Percentiles rank a stretch among this genome's conserved stretches.
phyloP scores from a whole-genome alignment of 2,888 invertebrate species.

The Coenonympha arcania region DNA sequence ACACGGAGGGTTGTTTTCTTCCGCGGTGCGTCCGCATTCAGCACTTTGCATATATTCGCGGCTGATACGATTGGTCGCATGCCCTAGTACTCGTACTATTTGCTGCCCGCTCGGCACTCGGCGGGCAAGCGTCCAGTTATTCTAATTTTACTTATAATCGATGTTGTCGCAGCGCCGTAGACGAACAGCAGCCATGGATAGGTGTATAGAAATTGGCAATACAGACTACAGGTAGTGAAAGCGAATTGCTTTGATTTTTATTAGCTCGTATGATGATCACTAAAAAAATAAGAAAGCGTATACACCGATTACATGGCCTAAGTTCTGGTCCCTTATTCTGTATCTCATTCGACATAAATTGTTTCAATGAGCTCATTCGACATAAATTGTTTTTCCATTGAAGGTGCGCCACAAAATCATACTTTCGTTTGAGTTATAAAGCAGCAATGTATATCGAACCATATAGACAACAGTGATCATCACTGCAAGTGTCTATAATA shows the following conservation, averaged over 20 bases:
- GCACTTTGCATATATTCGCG: conserved; percentile 61
- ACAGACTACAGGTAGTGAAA: conserved; percentile 18
- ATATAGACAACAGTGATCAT: too few species aligned
- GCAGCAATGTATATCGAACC: too few species aligned
- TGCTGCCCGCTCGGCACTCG: conserved; percentile 58
- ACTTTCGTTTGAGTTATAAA: too few species aligned
- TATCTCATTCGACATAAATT: too few species aligned
- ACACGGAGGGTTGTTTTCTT: conserved; percentile 40
- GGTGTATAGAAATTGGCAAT: conserved; percentile 39
- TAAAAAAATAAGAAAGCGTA: not conserved
- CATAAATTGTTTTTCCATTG: too few species aligned
- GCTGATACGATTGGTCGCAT: conserved; percentile 69
- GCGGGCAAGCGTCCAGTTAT: conserved; percentile 73
- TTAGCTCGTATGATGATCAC: too few species aligned
- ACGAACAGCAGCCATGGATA: conserved; percentile 59
- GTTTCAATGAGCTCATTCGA: too few species aligned
- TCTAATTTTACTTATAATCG: conserved; percentile 74
- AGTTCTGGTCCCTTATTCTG: too few species aligned
- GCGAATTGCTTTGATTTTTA: too few species aligned
- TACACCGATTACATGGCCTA: too few species aligned
- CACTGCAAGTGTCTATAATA: too few species aligned
- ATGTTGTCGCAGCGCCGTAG: conserved; percentile 64
- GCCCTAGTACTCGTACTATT: conserved; percentile 75
- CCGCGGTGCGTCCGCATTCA: conserved; percentile 56
- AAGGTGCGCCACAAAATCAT: too few species aligned